phyloP scores from a whole-genome alignment of 2,888 invertebrate genomes.

The Laothoe populi region DNA sequence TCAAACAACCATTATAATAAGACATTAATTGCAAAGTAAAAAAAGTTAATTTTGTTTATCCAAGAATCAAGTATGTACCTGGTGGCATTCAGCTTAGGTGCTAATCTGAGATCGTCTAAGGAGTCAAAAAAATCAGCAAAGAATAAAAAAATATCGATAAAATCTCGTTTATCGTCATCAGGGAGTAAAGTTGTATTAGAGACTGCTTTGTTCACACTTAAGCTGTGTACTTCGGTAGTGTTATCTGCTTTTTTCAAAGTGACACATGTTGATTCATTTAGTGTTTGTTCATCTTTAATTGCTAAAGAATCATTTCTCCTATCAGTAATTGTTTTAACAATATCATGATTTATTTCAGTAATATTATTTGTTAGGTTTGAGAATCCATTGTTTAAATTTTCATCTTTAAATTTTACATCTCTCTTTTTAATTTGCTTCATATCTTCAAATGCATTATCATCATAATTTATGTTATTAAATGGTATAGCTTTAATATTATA shows the following conservation, averaged over 20 bases:
- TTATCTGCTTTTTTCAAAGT: not conserved
- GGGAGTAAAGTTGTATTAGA: not conserved
- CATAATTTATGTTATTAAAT: not conserved
- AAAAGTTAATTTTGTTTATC: not conserved
- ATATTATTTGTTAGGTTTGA: not conserved
- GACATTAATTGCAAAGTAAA: not conserved
- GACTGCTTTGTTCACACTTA: not conserved
- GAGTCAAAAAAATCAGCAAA: constrained; percentile 57
- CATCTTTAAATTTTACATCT: not conserved
- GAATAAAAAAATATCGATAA: constrained; percentile 53
- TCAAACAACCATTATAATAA: too few species aligned
- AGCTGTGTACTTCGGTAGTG: not conserved
- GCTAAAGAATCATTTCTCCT: not conserved
- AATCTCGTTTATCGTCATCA: constrained; percentile 26
- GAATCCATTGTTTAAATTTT: not conserved
- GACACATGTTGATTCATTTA: not conserved
- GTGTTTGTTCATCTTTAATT: not conserved
- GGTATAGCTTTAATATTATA: not conserved
- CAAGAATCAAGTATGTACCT: not conserved
- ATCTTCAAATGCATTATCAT: not conserved
- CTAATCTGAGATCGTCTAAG: constrained; percentile 42
- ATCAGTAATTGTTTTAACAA: not conserved
- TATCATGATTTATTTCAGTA: not conserved
- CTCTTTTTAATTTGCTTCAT: not conserved
- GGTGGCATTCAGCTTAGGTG: not conserved